Evolutionary conservation across 2,797 vertebrate species (phyloP).

Genomic region (Chloroceryle amazona): DNA sequence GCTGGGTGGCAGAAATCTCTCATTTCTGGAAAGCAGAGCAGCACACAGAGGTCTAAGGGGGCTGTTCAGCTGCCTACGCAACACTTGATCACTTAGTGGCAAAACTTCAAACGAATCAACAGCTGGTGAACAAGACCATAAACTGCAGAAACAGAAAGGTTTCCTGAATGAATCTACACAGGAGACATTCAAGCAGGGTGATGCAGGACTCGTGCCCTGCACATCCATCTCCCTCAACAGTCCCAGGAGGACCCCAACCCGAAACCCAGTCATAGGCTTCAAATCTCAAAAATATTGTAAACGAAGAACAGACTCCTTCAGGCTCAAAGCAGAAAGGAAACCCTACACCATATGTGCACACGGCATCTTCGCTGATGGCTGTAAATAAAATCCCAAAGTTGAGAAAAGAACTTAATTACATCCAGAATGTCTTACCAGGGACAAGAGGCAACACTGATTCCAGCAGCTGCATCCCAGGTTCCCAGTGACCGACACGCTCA

Average conservation of each 20-base stretch:
- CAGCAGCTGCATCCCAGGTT: background rate
- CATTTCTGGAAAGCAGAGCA: background rate
- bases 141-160: background rate
- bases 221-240: background rate
- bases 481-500: background rate
- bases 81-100: rapidly evolving
- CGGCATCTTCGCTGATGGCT: background rate
- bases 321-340: background rate
- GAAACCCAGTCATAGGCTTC: background rate
- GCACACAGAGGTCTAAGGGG: rapidly evolving
- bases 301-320: background rate
- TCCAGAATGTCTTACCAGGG: background rate
- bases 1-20: background rate
- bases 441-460: background rate
- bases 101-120: background rate
- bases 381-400: background rate
- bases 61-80: background rate
- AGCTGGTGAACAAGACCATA: background rate
- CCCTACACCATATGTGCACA: background rate
- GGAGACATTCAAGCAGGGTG: background rate
- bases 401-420: background rate
- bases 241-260: background rate
- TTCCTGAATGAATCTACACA: background rate
- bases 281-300: background rate
- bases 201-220: background rate